A percentile compares a stretch with the other conserved stretches of the same genome.
Conservation (phyloP, 2,113 vertebrate genomes). For the Prunella fulvescens region DNA sequence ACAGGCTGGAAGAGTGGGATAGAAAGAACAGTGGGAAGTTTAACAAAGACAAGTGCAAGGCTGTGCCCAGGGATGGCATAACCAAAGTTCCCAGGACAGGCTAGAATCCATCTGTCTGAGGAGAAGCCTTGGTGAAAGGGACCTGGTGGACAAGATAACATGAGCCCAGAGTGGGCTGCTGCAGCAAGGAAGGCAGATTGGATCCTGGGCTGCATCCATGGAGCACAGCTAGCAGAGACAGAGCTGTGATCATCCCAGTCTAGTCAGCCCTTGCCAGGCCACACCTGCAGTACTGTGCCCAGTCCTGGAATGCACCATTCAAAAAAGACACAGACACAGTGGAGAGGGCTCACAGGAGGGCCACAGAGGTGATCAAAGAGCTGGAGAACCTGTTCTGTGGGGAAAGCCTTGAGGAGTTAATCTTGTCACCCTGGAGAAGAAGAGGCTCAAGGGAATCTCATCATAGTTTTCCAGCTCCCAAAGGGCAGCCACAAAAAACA, state of each 20-base stretch:
- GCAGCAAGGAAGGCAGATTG: neutral
- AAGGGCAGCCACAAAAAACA: neutral
- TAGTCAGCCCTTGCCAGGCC: neutral
- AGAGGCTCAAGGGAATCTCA: neutral
- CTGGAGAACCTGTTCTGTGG: neutral
- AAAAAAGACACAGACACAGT: neutral
- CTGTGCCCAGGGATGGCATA: neutral
- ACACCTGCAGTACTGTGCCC: neutral
- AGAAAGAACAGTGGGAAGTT: neutral
- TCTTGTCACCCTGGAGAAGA: neutral
- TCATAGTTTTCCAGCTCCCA: neutral
- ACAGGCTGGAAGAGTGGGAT: neutral
- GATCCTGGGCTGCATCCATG: neutral
- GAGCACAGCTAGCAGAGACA: neutral
- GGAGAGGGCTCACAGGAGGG: neutral
- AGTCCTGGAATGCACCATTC: neutral
- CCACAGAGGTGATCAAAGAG: neutral
- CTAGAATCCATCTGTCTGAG: neutral
- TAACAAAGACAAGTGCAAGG: neutral
- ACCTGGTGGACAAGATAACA: neutral
- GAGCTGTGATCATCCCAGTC: neutral
- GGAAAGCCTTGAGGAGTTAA: neutral
- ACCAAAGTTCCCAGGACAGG: neutral
- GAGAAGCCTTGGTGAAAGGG: neutral
- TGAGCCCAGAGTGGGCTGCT: neutral